Conservation (phyloP, 2,113 vertebrate species). For the Recurvirostra avosetta region DNA sequence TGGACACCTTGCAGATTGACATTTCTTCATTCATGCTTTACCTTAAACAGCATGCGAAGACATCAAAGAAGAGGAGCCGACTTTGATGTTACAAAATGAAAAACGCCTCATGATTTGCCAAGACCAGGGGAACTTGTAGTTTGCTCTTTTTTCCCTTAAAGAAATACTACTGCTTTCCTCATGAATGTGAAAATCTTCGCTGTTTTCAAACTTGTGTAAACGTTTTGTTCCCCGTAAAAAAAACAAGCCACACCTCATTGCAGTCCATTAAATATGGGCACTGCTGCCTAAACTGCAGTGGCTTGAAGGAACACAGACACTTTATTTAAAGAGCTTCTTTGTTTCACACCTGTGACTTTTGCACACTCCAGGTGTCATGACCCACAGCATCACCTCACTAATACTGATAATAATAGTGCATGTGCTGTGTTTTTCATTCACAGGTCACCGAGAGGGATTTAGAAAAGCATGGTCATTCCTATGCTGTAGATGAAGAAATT, state of each 20-base stretch:
- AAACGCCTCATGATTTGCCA: slow-evolving; percentile 90
- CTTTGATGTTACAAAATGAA: slow-evolving; percentile 97
- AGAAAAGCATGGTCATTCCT: not conserved
- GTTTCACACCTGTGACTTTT: not conserved
- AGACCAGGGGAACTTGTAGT: slow-evolving; percentile 88
- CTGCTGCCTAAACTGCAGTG: not conserved
- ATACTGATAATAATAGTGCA: not conserved
- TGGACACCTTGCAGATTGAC: slow-evolving; percentile 96
- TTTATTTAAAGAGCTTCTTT: not conserved
- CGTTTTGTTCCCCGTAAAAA: not conserved
- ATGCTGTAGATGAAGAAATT: not conserved
- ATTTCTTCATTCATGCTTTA: slow-evolving; percentile 97
- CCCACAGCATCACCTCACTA: not conserved
- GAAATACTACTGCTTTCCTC: slow-evolving; percentile 62
- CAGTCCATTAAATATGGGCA: not conserved
- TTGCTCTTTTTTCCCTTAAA: slow-evolving; percentile 74
- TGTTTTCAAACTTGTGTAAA: slow-evolving; percentile 12
- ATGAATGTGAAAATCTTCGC: slow-evolving; percentile 21
- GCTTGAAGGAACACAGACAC: not conserved
- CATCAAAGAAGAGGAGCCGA: slow-evolving; percentile 87
- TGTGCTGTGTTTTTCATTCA: not conserved
- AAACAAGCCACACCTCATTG: not conserved
- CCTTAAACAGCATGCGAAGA: slow-evolving; percentile 96
- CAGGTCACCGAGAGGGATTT: not conserved
- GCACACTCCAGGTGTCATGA: not conserved